These are phyloP conservation scores for Callithrix jacchus DNA, from an alignment of 2,113 vertebrate genomes.

Conservation along the genomic window DNA sequence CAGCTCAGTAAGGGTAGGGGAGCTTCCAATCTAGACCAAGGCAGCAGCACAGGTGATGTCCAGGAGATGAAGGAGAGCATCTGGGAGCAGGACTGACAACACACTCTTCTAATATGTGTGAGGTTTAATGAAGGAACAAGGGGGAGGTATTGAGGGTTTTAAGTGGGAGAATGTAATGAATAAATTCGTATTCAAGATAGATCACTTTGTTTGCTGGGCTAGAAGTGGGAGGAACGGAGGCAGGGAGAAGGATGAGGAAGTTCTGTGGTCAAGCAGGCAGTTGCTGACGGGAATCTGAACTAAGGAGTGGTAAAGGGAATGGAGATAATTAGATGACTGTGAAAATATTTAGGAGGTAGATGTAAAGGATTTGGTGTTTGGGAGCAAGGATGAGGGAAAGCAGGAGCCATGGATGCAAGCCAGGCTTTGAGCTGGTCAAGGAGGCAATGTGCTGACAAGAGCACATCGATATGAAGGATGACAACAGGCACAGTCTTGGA, in stretches of 20 bases:
- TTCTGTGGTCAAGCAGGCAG: background rate
- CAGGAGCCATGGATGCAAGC: background rate
- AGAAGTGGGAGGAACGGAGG: background rate
- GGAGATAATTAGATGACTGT: background rate
- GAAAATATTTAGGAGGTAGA: background rate
- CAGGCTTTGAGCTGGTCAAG: background rate
- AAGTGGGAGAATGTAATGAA: background rate
- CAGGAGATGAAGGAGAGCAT: too few species aligned
- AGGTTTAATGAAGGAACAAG: background rate
- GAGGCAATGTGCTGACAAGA: background rate
- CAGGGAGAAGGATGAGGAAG: background rate
- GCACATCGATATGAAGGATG: too few species aligned
- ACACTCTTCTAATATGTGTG: background rate
- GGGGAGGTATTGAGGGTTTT: background rate
- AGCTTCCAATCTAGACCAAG: background rate
- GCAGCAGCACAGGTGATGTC: too few species aligned
- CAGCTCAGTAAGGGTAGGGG: accelerated
- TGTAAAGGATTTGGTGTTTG: background rate
- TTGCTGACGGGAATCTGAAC: background rate
- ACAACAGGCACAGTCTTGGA: accelerated
- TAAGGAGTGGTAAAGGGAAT: background rate
- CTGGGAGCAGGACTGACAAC: background rate
- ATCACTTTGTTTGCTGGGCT: background rate
- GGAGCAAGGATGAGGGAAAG: background rate
- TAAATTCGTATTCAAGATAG: background rate